These are phyloP conservation scores for Sebastes schlegelii DNA, from an alignment of 2,113 vertebrate genomes.

Conservation along the genomic window DNA sequence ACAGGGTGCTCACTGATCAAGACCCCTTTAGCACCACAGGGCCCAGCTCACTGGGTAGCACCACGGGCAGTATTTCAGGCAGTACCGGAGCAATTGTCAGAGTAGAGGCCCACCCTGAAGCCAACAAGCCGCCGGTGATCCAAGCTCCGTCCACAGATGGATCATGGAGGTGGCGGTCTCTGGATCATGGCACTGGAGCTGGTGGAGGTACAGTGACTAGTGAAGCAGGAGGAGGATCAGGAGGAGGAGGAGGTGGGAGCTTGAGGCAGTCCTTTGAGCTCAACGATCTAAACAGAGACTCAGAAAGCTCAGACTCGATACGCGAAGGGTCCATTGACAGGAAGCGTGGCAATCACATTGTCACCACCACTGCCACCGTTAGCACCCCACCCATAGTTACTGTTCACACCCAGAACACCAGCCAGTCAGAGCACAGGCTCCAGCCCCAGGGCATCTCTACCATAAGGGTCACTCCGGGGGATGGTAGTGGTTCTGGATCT, in stretches of 20 bases:
- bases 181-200: slow-evolving; percentile 84
- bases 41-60: slow-evolving; percentile 65
- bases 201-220: slow-evolving; percentile 5
- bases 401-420: slow-evolving; percentile 69
- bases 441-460: slow-evolving; percentile 88
- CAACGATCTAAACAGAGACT: slow-evolving; percentile 94
- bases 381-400: slow-evolving; percentile 72
- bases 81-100: slow-evolving; percentile 88
- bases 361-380: slow-evolving; percentile 72
- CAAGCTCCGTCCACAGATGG: slow-evolving; percentile 92
- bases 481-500: slow-evolving; percentile 81
- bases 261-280: slow-evolving; percentile 94
- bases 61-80: slow-evolving; percentile 72
- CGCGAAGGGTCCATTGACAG: slow-evolving; percentile 91
- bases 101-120: slow-evolving; percentile 96
- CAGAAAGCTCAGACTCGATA: slow-evolving; percentile 91
- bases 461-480: slow-evolving; percentile 94
- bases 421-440: slow-evolving; percentile 70
- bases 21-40: slow-evolving; percentile 80
- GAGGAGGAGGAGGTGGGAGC: slow-evolving; percentile 70
- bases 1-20: slow-evolving; percentile 89
- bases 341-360: slow-evolving; percentile 85
- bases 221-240: slow-evolving; percentile 39
- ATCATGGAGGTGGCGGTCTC: slow-evolving; percentile 97
- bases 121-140: slow-evolving; percentile 89